These are phyloP conservation scores for Crenuchus spilurus DNA, from an alignment of 2,797 vertebrate species.

Conservation along the genomic window DNA sequence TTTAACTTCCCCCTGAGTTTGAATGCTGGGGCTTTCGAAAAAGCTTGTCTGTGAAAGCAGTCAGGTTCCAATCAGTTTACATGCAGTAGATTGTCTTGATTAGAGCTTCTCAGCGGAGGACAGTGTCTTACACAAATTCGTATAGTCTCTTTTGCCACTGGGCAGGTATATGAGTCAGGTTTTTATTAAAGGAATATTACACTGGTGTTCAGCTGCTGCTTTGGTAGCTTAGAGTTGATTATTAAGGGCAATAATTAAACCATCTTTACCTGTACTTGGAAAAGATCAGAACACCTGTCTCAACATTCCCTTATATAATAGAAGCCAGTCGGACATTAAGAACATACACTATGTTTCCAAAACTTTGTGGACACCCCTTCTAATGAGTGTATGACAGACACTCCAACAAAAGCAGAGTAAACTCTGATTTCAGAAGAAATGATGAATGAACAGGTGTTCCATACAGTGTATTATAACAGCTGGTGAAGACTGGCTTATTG, in stretches of 20 bases:
- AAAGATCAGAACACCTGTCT: too few species aligned
- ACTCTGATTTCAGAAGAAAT: too few species aligned
- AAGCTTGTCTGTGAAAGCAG: background rate
- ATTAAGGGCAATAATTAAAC: background rate
- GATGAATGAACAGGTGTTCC: too few species aligned
- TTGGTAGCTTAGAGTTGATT: background rate
- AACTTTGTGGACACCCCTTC: too few species aligned
- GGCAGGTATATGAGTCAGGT: background rate
- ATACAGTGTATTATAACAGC: too few species aligned
- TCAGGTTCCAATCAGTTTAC: constrained; percentile 41
- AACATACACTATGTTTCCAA: too few species aligned
- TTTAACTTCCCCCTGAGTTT: background rate
- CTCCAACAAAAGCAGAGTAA: too few species aligned
- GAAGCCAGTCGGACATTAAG: too few species aligned
- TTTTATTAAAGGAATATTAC: background rate
- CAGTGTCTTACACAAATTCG: background rate
- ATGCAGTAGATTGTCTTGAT: constrained; percentile 29
- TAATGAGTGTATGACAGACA: too few species aligned
- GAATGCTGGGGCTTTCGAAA: background rate
- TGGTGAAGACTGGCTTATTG: too few species aligned
- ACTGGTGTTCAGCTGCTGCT: background rate
- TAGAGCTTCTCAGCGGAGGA: background rate
- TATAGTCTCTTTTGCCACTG: background rate
- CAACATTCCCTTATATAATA: background rate
- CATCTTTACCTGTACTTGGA: background rate